Evolutionary conservation across 2,888 invertebrate genomes (phyloP).

Genomic region (Netelia inedita): DNA sequence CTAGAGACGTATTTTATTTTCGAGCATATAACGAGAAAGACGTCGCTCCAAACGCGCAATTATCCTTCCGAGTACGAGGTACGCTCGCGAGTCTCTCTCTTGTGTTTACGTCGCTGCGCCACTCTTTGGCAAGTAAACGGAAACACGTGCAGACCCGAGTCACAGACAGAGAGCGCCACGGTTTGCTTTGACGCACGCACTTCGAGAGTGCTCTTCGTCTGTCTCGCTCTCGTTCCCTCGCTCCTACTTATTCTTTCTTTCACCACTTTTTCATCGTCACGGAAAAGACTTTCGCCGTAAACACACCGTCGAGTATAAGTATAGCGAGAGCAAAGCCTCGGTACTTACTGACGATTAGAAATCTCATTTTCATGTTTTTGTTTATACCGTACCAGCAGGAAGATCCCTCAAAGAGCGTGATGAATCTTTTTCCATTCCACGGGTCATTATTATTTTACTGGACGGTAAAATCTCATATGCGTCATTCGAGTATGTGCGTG

Average conservation of each 20-base stretch:
- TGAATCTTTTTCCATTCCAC: constrained; percentile 17
- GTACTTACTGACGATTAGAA: constrained; percentile 70
- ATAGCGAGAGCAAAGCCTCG: not conserved
- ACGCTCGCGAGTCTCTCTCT: not conserved
- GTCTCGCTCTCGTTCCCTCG: not conserved
- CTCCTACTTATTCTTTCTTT: constrained; percentile 23
- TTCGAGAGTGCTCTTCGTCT: constrained; percentile 16
- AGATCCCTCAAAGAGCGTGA: constrained; percentile 25
- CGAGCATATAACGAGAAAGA: not conserved
- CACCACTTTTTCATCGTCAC: constrained; percentile 26
- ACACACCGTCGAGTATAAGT: not conserved
- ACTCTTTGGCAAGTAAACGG: constrained; percentile 54
- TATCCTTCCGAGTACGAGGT: constrained; percentile 17
- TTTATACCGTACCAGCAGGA: constrained; percentile 41
- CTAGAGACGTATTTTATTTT: constrained; percentile 29
- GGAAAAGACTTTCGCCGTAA: constrained; percentile 73
- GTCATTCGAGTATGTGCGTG: constrained; percentile 16
- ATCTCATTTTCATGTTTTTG: constrained; percentile 66
- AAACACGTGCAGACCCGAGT: constrained; percentile 56
- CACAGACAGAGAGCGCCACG: constrained; percentile 38
- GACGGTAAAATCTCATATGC: constrained; percentile 4
- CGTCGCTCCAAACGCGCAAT: constrained; percentile 43
- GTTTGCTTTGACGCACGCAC: constrained; percentile 51
- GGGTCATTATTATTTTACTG: no score
- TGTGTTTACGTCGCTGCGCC: constrained; percentile 48